These are phyloP conservation scores for Beris chalybata DNA, from an alignment of 2,888 invertebrate genomes.

Conservation along the genomic window DNA sequence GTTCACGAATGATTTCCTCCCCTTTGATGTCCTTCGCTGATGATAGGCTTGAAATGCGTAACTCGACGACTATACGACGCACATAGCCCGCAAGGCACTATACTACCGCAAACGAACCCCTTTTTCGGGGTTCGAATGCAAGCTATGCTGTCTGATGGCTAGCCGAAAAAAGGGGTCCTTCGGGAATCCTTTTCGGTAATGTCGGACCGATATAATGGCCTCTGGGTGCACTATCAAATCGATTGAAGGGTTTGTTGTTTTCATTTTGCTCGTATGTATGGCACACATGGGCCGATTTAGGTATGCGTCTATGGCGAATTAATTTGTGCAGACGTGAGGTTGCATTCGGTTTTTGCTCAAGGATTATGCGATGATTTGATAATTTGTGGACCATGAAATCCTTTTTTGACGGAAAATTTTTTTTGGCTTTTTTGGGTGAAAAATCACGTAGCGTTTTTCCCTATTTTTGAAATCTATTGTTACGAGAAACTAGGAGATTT, in stretches of 20 bases:
- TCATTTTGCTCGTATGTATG: constrained; percentile 14
- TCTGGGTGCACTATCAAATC: constrained; percentile 14
- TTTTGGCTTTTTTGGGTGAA: constrained; percentile 4
- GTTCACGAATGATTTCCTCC: constrained; percentile 26
- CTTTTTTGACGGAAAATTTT: constrained; percentile 7
- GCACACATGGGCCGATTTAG: constrained; percentile 21
- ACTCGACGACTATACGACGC: constrained; percentile 7
- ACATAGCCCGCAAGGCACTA: constrained; percentile 20
- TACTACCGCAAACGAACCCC: constrained; percentile 19
- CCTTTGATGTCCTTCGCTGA: constrained; percentile 30
- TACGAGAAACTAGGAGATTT: neutral
- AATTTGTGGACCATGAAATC: constrained; percentile 35
- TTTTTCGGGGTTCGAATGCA: constrained; percentile 17
- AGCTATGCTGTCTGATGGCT: constrained; percentile 11
- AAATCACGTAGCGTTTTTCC: constrained; percentile 3
- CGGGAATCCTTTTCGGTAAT: constrained; percentile 26
- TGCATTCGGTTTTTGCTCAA: constrained; percentile 8
- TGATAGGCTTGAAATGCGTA: constrained; percentile 31
- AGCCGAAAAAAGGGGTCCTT: constrained; percentile 25
- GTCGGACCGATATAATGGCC: constrained; percentile 24
- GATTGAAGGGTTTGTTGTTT: constrained; percentile 19
- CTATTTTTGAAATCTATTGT: neutral
- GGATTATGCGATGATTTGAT: constrained; percentile 33
- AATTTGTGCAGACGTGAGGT: constrained; percentile 26
- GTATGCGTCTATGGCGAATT: constrained; percentile 31